Evolutionary conservation across 2,888 invertebrate genomes (phyloP).

Genomic region (Notodonta ziczac): DNA sequence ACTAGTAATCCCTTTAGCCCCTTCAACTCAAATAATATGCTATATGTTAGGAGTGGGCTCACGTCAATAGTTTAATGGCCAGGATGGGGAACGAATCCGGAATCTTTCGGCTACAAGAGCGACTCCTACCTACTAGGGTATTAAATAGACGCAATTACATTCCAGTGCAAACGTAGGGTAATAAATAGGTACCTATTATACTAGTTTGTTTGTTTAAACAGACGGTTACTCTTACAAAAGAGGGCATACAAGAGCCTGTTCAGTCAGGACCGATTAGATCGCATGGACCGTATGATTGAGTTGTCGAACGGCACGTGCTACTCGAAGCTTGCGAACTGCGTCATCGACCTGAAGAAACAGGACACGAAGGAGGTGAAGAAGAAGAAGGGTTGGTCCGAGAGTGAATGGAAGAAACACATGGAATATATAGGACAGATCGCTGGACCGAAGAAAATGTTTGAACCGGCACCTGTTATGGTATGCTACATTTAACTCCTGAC

Average conservation of each 20-base stretch:
- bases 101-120: too few species aligned
- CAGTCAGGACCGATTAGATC: slow-evolving; percentile 57
- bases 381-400: slow-evolving; percentile 67
- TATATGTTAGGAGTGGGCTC: too few species aligned
- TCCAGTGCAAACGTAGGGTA: too few species aligned
- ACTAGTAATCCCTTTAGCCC: too few species aligned
- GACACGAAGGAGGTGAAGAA: slow-evolving; percentile 64
- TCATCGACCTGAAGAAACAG: slow-evolving; percentile 63
- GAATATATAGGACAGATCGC: slow-evolving; percentile 71
- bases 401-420: slow-evolving; percentile 79
- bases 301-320: slow-evolving; percentile 65
- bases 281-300: slow-evolving; percentile 70
- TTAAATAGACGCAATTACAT: too few species aligned
- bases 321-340: slow-evolving; percentile 69
- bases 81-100: too few species aligned
- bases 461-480: slow-evolving; percentile 54
- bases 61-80: too few species aligned
- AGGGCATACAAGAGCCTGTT: slow-evolving; percentile 62
- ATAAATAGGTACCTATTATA: too few species aligned
- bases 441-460: slow-evolving; percentile 55
- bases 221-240: slow-evolving; percentile 63
- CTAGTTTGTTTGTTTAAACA: slow-evolving; percentile 30
- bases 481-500: neutral
- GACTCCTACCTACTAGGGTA: too few species aligned
- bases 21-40: too few species aligned